Percentiles rank a stretch among this genome's conserved stretches.
These are phyloP conservation scores for Gopherus flavomarginatus DNA, from an alignment of 2,113 vertebrate genomes.

Conservation along the genomic window DNA sequence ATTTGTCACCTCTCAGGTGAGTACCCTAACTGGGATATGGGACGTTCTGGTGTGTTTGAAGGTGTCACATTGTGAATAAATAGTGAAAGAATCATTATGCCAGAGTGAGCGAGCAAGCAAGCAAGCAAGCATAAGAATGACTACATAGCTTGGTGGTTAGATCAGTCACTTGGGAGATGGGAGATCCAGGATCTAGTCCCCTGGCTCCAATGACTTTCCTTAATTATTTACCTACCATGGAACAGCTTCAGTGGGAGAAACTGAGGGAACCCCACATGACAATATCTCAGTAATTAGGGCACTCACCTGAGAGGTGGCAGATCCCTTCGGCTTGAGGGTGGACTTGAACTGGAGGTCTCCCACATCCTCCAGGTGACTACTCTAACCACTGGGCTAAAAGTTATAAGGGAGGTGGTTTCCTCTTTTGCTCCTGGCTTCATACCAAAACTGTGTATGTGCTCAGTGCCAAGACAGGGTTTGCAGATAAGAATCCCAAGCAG, in stretches of 20 bases:
- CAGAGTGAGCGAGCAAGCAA: neutral
- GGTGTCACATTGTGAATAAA: neutral
- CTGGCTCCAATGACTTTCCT: neutral
- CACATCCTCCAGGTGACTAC: neutral
- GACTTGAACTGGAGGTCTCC: neutral
- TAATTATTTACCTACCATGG: neutral
- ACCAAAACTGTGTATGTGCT: neutral
- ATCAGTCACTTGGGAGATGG: neutral
- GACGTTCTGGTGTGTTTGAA: neutral
- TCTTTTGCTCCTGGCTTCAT: neutral
- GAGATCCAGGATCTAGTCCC: neutral
- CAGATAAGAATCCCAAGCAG: neutral
- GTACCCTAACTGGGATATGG: neutral
- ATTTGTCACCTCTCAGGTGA: neutral
- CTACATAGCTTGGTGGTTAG: neutral
- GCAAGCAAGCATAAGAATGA: neutral
- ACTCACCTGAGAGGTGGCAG: neutral
- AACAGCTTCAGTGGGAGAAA: neutral
- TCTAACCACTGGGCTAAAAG: neutral
- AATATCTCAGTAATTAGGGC: neutral
- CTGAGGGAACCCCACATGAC: neutral
- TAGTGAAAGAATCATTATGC: neutral
- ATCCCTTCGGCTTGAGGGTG: neutral
- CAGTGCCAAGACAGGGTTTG: neutral
- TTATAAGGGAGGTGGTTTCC: neutral